Evolutionary conservation across 2,888 invertebrate species (phyloP).

Genomic region (Drosophila seclusa): DNA sequence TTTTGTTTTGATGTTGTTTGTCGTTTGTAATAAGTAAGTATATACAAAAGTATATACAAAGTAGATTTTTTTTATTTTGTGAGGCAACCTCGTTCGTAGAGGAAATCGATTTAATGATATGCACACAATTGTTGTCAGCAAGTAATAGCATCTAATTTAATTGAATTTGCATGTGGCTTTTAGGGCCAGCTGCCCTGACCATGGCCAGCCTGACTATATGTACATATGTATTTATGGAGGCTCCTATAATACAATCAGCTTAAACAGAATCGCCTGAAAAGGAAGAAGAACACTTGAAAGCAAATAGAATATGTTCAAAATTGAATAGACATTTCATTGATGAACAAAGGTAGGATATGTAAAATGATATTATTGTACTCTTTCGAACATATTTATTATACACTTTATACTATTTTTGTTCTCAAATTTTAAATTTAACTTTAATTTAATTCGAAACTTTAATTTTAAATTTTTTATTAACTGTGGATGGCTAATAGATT

Average conservation of each 20-base stretch:
- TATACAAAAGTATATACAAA: neutral
- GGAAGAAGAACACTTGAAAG: neutral
- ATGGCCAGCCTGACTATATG: slow-evolving; percentile 7
- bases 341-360: no score
- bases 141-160: slow-evolving; percentile 49
- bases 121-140: slow-evolving; percentile 37
- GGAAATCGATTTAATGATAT: slow-evolving; percentile 61
- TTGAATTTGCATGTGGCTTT: slow-evolving; percentile 50
- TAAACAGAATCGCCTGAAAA: neutral
- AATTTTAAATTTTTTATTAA: no score
- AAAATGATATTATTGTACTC: neutral
- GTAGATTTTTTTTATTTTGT: slow-evolving; percentile 1
- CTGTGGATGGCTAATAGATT: neutral
- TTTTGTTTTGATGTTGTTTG: slow-evolving; percentile 43
- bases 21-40: slow-evolving; percentile 25
- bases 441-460: neutral
- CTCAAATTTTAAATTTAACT: neutral
- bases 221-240: neutral
- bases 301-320: no score
- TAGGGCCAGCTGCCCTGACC: slow-evolving; percentile 15
- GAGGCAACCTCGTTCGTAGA: slow-evolving; percentile 24
- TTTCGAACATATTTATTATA: neutral
- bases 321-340: no score
- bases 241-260: neutral
- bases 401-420: no score